Evolutionary conservation across 2,888 invertebrate species (phyloP), one percentile per base, ranked within the genome.

Genomic region (Lysandra coridon): DNA sequence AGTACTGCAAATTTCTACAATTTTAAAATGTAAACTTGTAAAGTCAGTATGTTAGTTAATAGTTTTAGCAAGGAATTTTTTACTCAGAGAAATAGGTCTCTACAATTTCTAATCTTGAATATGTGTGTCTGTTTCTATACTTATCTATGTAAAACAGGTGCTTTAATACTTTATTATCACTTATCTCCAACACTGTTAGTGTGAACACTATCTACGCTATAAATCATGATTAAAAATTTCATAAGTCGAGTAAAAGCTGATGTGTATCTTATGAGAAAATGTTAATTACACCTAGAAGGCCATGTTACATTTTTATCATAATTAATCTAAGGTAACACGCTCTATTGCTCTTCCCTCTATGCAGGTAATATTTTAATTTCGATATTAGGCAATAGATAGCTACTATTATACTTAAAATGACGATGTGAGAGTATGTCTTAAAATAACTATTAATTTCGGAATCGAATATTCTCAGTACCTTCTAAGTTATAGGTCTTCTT

Each of bases 181-280:
- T 76, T 76, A 76, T 76, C 76, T 53, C 30, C 2, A 49, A n/a
- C 44, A 74, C 75, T 49, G 53, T 53, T 76, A 57, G 57, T 57
- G 76, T 53, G 33, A 57, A 76, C 76, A 53, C 76, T 76, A 76
- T 76, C 57, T 76, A 57, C 30, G 30, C 33, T 33, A 76, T 76
- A 76, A 4, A 76, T 76, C 57, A 76, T 76, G 57, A 53, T 74
- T 53, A 76, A 53, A 76, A 76, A 76, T 76, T 76, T 57, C 76
- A 76, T 23, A 49, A 75, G 23, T 75, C n/a, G 49, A 49, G 49
- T 75, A 49, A 49, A 49, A 75, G 75, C 49, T 23, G 74, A 74
- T 74, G 75, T 49, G 23, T 75, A 44, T 75, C 49, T n/a, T 49
- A 10, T 49, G 75, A 75, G 75, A 75, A 75, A 75, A 49, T 75